Evolutionary conservation across 23 tunicate species (phyloP).

Genomic region (Styela clava): DNA sequence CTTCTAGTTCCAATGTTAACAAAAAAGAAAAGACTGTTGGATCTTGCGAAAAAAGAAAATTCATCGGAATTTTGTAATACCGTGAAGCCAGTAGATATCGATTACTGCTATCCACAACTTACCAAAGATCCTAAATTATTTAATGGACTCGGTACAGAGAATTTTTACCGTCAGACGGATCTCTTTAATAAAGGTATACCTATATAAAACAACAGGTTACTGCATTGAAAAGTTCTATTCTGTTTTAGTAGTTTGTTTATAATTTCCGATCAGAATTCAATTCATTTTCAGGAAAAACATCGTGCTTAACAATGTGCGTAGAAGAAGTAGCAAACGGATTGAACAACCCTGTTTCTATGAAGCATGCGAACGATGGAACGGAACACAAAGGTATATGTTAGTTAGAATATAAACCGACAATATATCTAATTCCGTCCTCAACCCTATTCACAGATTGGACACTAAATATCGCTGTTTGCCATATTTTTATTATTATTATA

Average conservation of each 20-base stretch:
- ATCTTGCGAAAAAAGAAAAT: neutral
- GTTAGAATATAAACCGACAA: too few relatives aligned
- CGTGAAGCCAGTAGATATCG: conserved; percentile 18
- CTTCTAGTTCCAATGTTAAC: neutral
- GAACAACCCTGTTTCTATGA: conserved; percentile 48
- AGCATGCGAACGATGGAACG: conserved; percentile 73
- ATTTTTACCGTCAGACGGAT: neutral
- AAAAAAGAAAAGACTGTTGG: neutral
- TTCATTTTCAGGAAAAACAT: neutral
- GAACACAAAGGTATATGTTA: conserved; percentile 49
- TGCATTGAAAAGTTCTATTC: too few relatives aligned
- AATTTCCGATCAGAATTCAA: too few relatives aligned
- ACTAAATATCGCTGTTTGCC: too few relatives aligned
- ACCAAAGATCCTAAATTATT: neutral
- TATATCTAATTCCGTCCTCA: too few relatives aligned
- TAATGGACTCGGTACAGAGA: conserved; percentile 14
- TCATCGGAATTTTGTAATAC: conserved; percentile 1
- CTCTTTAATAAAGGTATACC: conserved; percentile 1
- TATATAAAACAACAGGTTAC: too few relatives aligned
- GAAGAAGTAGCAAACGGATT: conserved; percentile 56
- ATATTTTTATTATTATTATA: too few relatives aligned
- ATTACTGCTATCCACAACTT: conserved; percentile 65
- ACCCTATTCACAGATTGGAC: too few relatives aligned
- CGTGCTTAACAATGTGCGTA: conserved; percentile 62
- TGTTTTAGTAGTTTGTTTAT: too few relatives aligned